phyloP scores from a whole-genome alignment of 2,797 vertebrate genomes.

The Enteromius mattozi region DNA sequence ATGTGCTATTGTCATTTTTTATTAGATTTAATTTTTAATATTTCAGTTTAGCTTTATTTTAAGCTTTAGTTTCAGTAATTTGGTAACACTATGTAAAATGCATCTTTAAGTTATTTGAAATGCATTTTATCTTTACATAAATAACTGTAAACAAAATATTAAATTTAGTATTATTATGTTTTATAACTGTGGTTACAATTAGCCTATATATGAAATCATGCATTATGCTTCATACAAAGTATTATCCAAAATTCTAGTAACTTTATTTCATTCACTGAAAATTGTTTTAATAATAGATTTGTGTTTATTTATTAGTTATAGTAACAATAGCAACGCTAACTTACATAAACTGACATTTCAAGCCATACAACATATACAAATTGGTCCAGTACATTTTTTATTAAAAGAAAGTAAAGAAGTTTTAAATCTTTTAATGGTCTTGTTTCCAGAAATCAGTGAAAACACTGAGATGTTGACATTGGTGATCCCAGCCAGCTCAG shows the following conservation, averaged over 20 bases:
- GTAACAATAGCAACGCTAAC: not conserved
- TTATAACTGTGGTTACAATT: not conserved
- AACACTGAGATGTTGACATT: constrained; percentile 58
- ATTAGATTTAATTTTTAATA: not conserved
- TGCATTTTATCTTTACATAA: not conserved
- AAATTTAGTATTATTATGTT: too few relatives aligned
- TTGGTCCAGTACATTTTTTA: not conserved
- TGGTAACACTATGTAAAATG: not conserved
- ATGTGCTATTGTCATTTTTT: not conserved
- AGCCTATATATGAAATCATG: not conserved
- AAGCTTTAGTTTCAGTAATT: not conserved
- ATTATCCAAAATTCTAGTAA: not conserved
- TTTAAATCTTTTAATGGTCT: not conserved
- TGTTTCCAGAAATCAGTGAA: constrained; percentile 56
- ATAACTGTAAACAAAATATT: not conserved
- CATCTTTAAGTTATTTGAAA: not conserved
- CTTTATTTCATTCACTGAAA: not conserved
- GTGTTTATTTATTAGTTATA: not conserved
- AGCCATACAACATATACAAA: constrained; percentile 7
- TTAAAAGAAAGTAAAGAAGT: not conserved
- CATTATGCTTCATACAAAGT: not conserved
- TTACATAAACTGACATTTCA: not conserved
- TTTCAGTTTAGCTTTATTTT: not conserved
- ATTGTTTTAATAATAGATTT: not conserved
- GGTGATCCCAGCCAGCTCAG: constrained; percentile 63